phyloP scores from a whole-genome alignment of 2,888 invertebrate genomes.

The Epiperipatus broadwayi region DNA sequence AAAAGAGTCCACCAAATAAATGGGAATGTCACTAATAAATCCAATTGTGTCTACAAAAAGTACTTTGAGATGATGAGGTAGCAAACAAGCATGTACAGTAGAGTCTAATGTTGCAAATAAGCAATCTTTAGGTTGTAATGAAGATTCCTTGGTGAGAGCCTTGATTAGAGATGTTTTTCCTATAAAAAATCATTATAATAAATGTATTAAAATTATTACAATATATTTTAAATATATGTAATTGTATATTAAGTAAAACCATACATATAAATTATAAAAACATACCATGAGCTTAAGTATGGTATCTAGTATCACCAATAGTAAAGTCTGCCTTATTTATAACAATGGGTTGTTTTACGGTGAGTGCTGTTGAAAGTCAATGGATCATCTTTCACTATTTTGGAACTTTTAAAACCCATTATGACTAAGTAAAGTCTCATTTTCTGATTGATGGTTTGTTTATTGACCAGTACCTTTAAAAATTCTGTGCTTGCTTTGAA shows the following conservation, averaged over 20 bases:
- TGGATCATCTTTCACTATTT: no score
- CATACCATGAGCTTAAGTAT: no score
- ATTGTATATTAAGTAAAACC: neutral
- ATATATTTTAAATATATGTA: constrained; percentile 7
- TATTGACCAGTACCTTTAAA: no score
- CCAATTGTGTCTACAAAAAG: constrained; percentile 67
- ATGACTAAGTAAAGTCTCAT: no score
- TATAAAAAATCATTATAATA: constrained; percentile 17
- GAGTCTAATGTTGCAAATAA: constrained; percentile 72
- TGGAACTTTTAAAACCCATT: no score
- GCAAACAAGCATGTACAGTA: constrained; percentile 46
- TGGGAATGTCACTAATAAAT: constrained; percentile 64
- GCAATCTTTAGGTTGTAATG: constrained; percentile 45
- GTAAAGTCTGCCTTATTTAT: no score
- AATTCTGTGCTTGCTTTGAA: no score
- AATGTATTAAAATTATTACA: neutral
- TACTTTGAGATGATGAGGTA: constrained; percentile 42
- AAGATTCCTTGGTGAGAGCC: constrained; percentile 46
- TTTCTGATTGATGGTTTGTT: no score
- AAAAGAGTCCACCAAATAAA: constrained; percentile 54
- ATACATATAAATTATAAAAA: neutral
- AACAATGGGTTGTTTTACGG: no score
- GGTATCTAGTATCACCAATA: no score
- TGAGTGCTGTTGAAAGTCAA: no score
- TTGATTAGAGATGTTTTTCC: constrained; percentile 58